Evolutionary conservation across 2,113 vertebrate genomes (phyloP).

Genomic region (Pseudopodoces humilis): DNA sequence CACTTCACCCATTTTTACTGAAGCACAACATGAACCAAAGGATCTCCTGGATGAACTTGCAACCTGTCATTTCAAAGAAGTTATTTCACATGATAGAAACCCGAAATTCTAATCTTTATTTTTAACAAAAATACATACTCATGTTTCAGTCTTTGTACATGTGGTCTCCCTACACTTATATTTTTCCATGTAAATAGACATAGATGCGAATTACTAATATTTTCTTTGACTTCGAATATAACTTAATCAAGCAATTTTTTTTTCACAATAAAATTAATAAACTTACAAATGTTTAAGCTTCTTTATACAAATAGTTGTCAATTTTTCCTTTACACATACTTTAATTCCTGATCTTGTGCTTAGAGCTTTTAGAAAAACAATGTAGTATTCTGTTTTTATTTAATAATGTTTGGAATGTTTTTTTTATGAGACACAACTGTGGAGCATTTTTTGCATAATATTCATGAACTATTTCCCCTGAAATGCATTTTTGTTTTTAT

Average conservation of each 20-base stretch:
- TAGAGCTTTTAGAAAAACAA: neutral
- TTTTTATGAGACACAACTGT: neutral
- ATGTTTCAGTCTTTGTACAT: neutral
- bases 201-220: neutral
- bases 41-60: neutral
- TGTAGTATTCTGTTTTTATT: neutral
- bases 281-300: neutral
- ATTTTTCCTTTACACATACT: neutral
- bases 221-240: neutral
- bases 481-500: conserved; percentile 70
- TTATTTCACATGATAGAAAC: neutral
- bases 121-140: neutral
- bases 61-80: neutral
- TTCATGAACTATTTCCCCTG: conserved; percentile 50
- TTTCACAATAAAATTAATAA: neutral
- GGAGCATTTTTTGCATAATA: conserved; percentile 6
- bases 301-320: neutral
- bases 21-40: neutral
- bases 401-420: conserved; percentile 19
- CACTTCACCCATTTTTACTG: neutral
- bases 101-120: neutral
- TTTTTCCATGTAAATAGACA: neutral
- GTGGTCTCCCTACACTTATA: neutral
- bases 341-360: neutral
- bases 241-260: neutral